Evolutionary conservation across 2,113 vertebrate genomes (phyloP), one percentile per base, ranked within the genome.

Genomic region (Amphiprion percula): DNA sequence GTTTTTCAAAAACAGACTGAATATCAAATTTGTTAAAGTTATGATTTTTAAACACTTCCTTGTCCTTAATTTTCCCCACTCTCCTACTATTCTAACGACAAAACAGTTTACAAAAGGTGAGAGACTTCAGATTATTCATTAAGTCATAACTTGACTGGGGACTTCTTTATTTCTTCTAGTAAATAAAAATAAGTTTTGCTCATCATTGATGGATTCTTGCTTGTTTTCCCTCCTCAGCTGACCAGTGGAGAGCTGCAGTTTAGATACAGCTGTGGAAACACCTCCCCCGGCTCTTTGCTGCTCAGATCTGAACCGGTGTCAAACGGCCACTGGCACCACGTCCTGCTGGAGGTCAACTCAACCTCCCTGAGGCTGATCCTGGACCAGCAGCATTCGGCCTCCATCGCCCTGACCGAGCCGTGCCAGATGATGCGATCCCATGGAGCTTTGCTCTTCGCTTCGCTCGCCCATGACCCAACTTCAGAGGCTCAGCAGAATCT

Each of bases 261-360:
- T 72, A 91, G 82, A 17, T 96, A 95, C 86, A 87, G 69, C 79
- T 99, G 98, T 88, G 92, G 69, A 1, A 93, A 86, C 3, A 54
- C 21, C 28, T 77, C 90, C 21, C 78, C 87, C 0, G 79, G 87
- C 3, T 93, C 94, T 4, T 68, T 98, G 19, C 90, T 85, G 4
- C n/a, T 90, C 88, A 86, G 46, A 53, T 56, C 30, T 55, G 50
- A 17, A 49, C 66, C 4, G 0, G 92, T 97, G 77, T 96, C 95
- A 0, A 94, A 98, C 0, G 94, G 94, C 0, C 85, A 63, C 21
- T 98, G 97, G 97, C 98, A 99, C 85, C 88, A 88, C 0, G 62
- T 97, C 74, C 91, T 94, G 63, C 82, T 99, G 87, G 96, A 97
- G 85, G 94, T 97, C 90, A 96, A 92, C 54, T 88, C 93, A 41